phyloP scores from a whole-genome alignment of 2,113 vertebrate genomes.

The Eurypyga helias region DNA sequence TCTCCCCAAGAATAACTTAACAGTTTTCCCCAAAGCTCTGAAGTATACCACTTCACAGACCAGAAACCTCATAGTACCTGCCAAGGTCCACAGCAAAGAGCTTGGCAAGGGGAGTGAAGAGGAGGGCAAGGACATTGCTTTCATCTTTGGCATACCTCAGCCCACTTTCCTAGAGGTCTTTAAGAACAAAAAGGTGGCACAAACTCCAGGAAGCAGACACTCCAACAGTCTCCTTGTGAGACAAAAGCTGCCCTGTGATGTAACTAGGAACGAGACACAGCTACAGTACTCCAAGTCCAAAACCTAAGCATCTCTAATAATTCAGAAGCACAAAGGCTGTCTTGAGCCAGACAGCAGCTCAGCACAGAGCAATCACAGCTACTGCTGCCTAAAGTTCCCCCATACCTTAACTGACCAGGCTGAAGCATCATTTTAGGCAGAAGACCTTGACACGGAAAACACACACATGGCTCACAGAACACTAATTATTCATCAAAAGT shows the following conservation, averaged over 20 bases:
- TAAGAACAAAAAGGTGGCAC: background rate
- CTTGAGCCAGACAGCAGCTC: background rate
- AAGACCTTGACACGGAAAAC: background rate
- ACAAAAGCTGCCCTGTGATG: background rate
- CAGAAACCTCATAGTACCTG: background rate
- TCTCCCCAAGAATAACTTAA: background rate
- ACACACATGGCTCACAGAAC: background rate
- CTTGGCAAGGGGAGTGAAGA: background rate
- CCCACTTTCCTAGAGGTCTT: background rate
- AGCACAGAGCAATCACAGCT: background rate
- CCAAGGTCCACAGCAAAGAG: background rate
- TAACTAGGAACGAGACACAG: background rate
- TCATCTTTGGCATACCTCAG: background rate
- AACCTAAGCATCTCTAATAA: background rate
- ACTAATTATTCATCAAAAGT: background rate
- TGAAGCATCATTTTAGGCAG: background rate
- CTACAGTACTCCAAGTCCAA: background rate
- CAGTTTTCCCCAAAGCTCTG: background rate
- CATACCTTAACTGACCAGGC: background rate
- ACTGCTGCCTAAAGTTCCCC: background rate
- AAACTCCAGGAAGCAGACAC: background rate
- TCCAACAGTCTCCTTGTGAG: background rate
- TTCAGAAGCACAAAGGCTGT: background rate
- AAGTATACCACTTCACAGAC: background rate
- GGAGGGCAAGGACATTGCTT: background rate